Conservation (phyloP, 2,888 invertebrate species). For the Cheilosia vulpina region DNA sequence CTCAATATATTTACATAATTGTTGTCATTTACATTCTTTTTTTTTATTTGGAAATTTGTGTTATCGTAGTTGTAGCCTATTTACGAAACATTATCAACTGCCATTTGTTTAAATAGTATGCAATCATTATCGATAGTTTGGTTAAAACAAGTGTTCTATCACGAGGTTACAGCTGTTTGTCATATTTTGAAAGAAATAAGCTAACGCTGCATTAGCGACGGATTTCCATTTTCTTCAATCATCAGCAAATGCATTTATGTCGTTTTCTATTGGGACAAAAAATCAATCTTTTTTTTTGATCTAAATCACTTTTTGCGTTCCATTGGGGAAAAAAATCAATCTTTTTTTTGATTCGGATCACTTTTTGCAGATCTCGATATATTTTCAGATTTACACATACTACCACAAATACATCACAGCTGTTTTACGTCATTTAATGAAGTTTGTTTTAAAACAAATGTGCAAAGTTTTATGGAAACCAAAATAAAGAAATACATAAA, state of each 20-base stretch:
- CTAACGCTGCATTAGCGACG: constrained; percentile 9
- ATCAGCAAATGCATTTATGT: constrained; percentile 29
- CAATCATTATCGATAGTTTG: constrained; percentile 6
- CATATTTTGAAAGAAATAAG: neutral
- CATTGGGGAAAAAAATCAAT: too few relatives aligned
- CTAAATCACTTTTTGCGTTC: too few relatives aligned
- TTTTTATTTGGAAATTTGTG: constrained; percentile 28
- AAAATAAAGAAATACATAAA: too few relatives aligned
- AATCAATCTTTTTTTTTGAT: too few relatives aligned
- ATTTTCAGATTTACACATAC: too few relatives aligned
- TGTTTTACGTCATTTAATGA: too few relatives aligned
- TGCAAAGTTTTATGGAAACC: too few relatives aligned
- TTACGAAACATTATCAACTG: constrained; percentile 18
- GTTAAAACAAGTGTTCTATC: constrained; percentile 37
- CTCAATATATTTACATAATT: constrained; percentile 25
- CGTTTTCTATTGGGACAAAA: too few relatives aligned
- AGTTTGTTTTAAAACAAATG: too few relatives aligned
- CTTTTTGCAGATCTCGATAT: too few relatives aligned
- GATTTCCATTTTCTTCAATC: neutral
- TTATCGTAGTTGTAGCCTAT: constrained; percentile 4
- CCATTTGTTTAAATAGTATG: constrained; percentile 58
- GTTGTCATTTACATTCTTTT: constrained; percentile 9
- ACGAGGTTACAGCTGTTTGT: neutral
- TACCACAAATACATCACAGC: too few relatives aligned
- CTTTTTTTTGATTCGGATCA: too few relatives aligned